Evolutionary conservation across 2,888 invertebrate genomes (phyloP).

Genomic region (Ectemnius cavifrons): DNA sequence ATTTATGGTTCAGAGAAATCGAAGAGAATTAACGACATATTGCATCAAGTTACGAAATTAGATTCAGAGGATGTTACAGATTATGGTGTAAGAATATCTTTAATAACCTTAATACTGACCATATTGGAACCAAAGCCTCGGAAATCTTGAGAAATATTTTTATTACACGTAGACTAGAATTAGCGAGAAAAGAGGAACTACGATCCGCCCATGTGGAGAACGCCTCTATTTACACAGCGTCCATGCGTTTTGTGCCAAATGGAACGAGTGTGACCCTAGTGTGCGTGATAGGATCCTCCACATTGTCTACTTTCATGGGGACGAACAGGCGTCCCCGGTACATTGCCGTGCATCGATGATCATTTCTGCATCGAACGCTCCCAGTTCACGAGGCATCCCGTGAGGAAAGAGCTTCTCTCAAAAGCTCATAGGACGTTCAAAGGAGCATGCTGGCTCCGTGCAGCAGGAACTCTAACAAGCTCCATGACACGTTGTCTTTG

Average conservation of each 20-base stretch:
- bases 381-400: slow-evolving; percentile 15
- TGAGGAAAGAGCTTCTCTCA: slow-evolving; percentile 12
- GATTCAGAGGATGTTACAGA: slow-evolving; percentile 5
- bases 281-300: slow-evolving; percentile 14
- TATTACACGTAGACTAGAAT: slow-evolving; percentile 17
- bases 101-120: slow-evolving; percentile 44
- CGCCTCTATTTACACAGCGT: slow-evolving; percentile 23
- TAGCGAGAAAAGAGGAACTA: slow-evolving; percentile 21
- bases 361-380: slow-evolving; percentile 4
- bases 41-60: neutral
- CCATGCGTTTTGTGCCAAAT: slow-evolving; percentile 10
- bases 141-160: slow-evolving; percentile 35
- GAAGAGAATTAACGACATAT: neutral
- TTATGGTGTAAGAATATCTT: slow-evolving; percentile 15
- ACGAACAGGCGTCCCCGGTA: neutral
- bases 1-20: neutral
- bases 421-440: slow-evolving; percentile 25
- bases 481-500: slow-evolving; percentile 68
- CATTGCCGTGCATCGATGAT: slow-evolving; percentile 4
- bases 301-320: slow-evolving; percentile 19
- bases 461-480: slow-evolving; percentile 47
- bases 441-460: slow-evolving; percentile 45
- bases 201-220: slow-evolving; percentile 17
- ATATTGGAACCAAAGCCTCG: slow-evolving; percentile 50
- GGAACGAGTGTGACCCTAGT: slow-evolving; percentile 22